Evolutionary conservation across 1,140 invertebrate genomes (phyloP).

Genomic region (Trichomalopsis sarcophagae): DNA sequence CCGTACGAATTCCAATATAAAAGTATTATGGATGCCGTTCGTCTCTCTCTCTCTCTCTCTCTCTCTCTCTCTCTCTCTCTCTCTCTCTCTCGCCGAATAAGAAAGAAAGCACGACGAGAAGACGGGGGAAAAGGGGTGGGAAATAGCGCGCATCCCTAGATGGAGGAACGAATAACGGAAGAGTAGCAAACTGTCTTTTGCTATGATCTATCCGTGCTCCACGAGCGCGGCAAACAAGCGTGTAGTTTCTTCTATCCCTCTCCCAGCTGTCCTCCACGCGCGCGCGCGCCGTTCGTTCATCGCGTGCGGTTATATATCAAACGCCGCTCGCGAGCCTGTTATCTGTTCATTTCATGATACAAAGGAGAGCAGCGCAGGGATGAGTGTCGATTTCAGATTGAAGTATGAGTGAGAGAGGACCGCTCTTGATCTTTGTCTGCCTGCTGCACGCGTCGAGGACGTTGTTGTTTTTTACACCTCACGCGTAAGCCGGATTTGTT

Average conservation of each 20-base stretch:
- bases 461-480: neutral
- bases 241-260: neutral
- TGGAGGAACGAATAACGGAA: constrained; percentile 35
- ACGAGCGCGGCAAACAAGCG: too few species aligned
- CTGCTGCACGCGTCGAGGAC: neutral
- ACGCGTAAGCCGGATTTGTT: neutral
- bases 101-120: constrained; percentile 3
- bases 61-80: too few species aligned
- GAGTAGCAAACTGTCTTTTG: constrained; percentile 44
- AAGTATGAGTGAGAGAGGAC: neutral
- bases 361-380: neutral
- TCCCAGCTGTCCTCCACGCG: neutral
- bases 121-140: too few species aligned
- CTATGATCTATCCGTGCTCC: constrained; percentile 48
- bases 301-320: neutral
- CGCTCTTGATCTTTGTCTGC: neutral
- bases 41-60: neutral
- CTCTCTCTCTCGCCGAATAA: too few species aligned
- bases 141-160: neutral
- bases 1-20: constrained; percentile 63
- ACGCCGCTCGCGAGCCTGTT: neutral
- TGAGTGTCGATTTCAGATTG: constrained; percentile 16
- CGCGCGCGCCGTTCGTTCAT: neutral
- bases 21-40: constrained; percentile 56
- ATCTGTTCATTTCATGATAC: constrained; percentile 23